A percentile compares a stretch with the other conserved stretches of the same genome.
Conservation (phyloP, 2,113 vertebrate species). For the Forbesichthys papilliferus region DNA sequence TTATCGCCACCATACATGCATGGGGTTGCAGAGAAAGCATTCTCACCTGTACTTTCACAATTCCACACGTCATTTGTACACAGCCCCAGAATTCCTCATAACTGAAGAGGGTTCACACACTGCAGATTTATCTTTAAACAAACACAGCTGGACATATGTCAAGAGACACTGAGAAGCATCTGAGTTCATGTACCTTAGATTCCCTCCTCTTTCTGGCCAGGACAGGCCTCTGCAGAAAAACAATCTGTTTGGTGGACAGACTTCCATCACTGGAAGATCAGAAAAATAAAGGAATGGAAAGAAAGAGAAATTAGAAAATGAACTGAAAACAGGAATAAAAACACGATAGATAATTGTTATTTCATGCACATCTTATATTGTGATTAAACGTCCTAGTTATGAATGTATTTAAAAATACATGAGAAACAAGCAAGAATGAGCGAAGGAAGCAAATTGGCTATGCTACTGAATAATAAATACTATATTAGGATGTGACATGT, state of each 20-base stretch:
- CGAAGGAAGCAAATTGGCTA: not conserved
- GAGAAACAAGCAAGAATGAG: not conserved
- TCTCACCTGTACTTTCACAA: conserved; percentile 21
- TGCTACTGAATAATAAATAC: not conserved
- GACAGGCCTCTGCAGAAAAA: conserved; percentile 96
- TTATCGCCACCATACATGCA: no score
- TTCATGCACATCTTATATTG: not conserved
- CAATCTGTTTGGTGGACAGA: conserved; percentile 95
- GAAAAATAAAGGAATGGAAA: not conserved
- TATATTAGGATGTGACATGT: not conserved
- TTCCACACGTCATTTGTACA: conserved; percentile 19
- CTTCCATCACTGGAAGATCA: conserved; percentile 84
- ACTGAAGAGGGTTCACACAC: not conserved
- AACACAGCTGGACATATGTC: not conserved
- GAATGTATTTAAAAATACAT: not conserved
- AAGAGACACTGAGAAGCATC: conserved; percentile 39
- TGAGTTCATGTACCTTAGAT: conserved; percentile 83
- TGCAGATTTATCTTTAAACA: not conserved
- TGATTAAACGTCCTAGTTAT: not conserved
- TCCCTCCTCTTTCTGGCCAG: conserved; percentile 91
- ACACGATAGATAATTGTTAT: not conserved
- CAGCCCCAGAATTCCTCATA: conserved; percentile 3
- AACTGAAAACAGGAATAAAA: not conserved
- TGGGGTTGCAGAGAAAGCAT: conserved; percentile 10
- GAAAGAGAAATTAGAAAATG: not conserved